These are phyloP conservation scores for Tupaia tana DNA, from an alignment of 2,113 vertebrate species.

Conservation along the genomic window DNA sequence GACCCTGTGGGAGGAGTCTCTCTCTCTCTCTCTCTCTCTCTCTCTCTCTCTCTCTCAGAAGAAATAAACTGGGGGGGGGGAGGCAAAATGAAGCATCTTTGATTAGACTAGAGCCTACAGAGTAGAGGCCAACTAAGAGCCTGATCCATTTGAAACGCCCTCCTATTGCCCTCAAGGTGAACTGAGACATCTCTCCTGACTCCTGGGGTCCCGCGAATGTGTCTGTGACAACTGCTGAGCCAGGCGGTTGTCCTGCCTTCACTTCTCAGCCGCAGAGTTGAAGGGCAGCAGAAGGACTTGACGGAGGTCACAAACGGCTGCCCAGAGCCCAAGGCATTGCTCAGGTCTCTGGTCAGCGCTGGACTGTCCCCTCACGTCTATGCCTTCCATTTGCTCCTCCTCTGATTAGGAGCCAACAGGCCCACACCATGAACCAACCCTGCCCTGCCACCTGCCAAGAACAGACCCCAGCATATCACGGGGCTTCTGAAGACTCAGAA, in stretches of 20 bases:
- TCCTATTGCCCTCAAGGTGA: background rate
- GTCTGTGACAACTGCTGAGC: background rate
- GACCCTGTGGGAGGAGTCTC: too few relatives aligned
- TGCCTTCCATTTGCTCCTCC: background rate
- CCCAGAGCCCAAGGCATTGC: background rate
- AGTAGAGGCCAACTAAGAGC: background rate
- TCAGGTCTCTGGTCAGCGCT: background rate
- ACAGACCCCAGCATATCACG: background rate
- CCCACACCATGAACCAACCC: background rate
- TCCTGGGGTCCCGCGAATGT: background rate
- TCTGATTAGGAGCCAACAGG: background rate
- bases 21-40: too few relatives aligned
- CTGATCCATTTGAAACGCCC: background rate
- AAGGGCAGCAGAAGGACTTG: background rate
- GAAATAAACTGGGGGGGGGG: background rate
- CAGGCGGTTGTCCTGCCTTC: background rate
- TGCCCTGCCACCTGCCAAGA: too few relatives aligned
- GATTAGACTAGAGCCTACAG: background rate
- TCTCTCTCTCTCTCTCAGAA: too few relatives aligned
- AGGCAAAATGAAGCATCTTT: background rate
- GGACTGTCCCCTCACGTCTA: background rate
- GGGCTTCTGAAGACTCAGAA: background rate
- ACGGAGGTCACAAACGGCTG: background rate
- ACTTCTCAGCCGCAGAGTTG: background rate
- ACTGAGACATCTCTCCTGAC: background rate